Evolutionary conservation across 2,113 vertebrate genomes (phyloP).

Genomic region (Pachyramphus minor): DNA sequence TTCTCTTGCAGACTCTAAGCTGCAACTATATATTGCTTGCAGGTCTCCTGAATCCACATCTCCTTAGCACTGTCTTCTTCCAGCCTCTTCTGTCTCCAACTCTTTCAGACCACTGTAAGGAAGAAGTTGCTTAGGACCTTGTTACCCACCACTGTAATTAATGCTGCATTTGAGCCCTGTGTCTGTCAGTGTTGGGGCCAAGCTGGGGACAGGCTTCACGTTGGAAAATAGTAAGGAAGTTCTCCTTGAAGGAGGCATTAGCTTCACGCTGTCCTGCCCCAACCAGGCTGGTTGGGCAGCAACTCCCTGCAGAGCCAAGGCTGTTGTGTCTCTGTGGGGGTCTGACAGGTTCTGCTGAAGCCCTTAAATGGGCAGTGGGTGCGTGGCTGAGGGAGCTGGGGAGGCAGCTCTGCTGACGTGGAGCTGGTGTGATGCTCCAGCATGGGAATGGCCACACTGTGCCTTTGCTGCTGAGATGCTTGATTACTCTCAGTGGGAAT

Average conservation of each 20-base stretch:
- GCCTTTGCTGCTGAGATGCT: neutral
- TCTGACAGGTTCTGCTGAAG: neutral
- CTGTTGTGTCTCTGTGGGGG: accelerated
- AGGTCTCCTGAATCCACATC: neutral
- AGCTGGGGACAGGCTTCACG: neutral
- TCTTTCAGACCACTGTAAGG: neutral
- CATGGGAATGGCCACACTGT: accelerated
- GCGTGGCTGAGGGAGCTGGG: neutral
- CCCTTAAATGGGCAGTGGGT: accelerated
- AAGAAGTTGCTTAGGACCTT: neutral
- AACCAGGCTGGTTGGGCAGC: neutral
- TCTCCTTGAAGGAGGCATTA: neutral
- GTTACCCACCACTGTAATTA: neutral
- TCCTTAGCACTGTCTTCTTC: neutral
- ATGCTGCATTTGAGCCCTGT: neutral
- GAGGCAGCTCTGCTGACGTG: accelerated
- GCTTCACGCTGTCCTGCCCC: neutral
- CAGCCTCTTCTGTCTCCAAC: neutral
- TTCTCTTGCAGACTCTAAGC: neutral
- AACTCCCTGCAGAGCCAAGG: neutral
- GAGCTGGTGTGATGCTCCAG: accelerated
- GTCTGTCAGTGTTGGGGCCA: accelerated
- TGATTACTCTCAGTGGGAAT: neutral
- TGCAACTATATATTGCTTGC: conserved; percentile 7
- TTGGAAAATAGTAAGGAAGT: neutral